Base-by-base conservation (phyloP, 2,888 invertebrate species). In the Agonopterix heracliana region DNA sequence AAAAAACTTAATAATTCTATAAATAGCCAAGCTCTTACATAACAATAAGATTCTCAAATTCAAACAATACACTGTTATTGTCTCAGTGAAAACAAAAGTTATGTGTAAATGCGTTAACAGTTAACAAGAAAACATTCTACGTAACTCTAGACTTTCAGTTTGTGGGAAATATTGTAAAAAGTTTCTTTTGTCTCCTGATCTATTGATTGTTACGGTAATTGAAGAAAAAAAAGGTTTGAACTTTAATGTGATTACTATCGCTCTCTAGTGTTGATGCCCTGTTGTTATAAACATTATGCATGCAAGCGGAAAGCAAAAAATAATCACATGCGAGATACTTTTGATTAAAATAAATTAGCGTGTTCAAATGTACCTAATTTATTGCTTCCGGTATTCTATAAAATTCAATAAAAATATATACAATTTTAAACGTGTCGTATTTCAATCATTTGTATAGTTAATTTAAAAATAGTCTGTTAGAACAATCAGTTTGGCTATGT, bases 121-220 rank as follows among this genome's bases (percentile, higher is more conserved):
- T 45, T 46, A 48, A 44, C 53, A 75, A 71, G 64, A 71, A 26
- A 63, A 46, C 43, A 56, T 63, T 53, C 47, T 49, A 58, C 58
- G 65, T 68, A 69, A 64, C 55, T 44, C 55, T 61, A 64, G 66
- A 65, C 68, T 71, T 81, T 81, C 81, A 80, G 81, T 67, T 57
- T 51, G 66, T 77, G 81, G 57, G 77, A 78, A 68, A 54, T 47
- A 49, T 41, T 38, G 51, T 59, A 68, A 72, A 73, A 68, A 68
- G 54, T 41, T 17, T 12, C 50, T 56, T 56, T 71, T 76, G 72
- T 71, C 73, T 44, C 12, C 47, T 55, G 54, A 55, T 59, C 49
- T 57, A 58, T 59, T 53, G 56, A 61, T 57, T 56, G 50, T 42
- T 44, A 51, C 53, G 48, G 49, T 60, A 58, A 59, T 64, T 52